Evolutionary conservation across 2,888 invertebrate species (phyloP), one percentile per base, ranked within the genome.

Genomic region (Periphyllus acericola): DNA sequence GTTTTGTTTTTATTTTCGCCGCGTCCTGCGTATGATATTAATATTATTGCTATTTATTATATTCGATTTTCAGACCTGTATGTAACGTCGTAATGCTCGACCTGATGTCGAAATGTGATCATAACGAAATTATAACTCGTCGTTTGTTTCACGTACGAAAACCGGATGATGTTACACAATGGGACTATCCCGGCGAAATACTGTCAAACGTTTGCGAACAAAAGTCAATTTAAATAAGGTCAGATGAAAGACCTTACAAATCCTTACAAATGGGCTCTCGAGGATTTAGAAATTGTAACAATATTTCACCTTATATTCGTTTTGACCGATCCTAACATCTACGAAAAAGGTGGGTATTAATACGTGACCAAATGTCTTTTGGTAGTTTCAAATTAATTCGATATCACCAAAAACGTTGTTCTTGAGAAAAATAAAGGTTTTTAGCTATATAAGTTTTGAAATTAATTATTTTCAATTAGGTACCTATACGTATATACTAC

Each of bases 161-260:
- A 14, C 46, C 14, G 46, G 46, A 71, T 17, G 11, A 32, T 71
- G 32, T 71, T 71, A 4, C 14, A 3, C 71, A 9, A 11, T n/a
- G 68, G 3, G 68, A 32, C n/a, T 14, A n/a, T 14, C 29, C 8
- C n/a, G 29, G 71, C 9, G 8, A 66, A 66, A 66, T n/a, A 11
- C 71, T 32, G 71, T 71, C 17, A 29, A 71, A 71, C 14, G n/a
- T 71, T 29, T 32, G 3, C 14, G 34, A 29, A 25, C 11, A 78
- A 78, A 55, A 55, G 78, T 79, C 52, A 52, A 52, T 79, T 55
- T 79, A 25, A 78, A 78, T 78, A 55, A 25, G 34, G 55, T 78
- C 25, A 32, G 52, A 68, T 6, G 29, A 25, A 68, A 11, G 32
- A 55, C 78, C 78, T 55, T 11, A 79, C 55, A 79, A 79, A 79